Evolutionary conservation across 2,113 vertebrate genomes (phyloP).

Genomic region (Mustela lutreola): DNA sequence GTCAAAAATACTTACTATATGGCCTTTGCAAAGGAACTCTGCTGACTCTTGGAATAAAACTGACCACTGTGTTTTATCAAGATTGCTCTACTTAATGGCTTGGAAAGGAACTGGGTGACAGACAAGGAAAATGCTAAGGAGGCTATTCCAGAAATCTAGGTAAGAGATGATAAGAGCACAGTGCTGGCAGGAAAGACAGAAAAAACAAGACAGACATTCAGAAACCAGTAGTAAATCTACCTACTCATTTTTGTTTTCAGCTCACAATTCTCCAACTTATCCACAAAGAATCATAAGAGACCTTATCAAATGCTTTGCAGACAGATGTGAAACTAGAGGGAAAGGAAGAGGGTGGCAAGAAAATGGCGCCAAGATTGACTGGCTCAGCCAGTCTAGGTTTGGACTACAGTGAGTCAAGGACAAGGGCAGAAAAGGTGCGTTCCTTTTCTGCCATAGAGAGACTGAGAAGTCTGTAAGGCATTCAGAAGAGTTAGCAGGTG

Average conservation of each 20-base stretch:
- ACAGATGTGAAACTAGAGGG: background rate
- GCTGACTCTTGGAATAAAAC: background rate
- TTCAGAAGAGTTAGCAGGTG: background rate
- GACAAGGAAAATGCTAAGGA: background rate
- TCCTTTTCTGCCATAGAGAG: background rate
- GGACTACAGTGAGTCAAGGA: background rate
- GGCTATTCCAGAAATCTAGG: background rate
- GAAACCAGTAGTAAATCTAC: background rate
- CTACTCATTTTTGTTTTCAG: background rate
- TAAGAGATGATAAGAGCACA: background rate
- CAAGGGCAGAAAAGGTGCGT: background rate
- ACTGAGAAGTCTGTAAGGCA: background rate
- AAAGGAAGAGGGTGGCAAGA: background rate
- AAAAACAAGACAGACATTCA: background rate
- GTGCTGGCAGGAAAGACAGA: background rate
- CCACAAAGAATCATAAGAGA: background rate
- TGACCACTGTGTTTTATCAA: background rate
- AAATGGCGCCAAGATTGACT: background rate
- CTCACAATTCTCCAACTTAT: background rate
- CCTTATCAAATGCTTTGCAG: background rate
- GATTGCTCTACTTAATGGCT: background rate
- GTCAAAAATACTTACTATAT: background rate
- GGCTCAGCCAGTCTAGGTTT: too few species aligned
- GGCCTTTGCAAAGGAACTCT: background rate
- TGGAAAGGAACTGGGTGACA: background rate